Percentiles rank a stretch among this genome's conserved stretches.
Conservation (phyloP, 2,797 vertebrate genomes). For the Oreochromis grahami region DNA sequence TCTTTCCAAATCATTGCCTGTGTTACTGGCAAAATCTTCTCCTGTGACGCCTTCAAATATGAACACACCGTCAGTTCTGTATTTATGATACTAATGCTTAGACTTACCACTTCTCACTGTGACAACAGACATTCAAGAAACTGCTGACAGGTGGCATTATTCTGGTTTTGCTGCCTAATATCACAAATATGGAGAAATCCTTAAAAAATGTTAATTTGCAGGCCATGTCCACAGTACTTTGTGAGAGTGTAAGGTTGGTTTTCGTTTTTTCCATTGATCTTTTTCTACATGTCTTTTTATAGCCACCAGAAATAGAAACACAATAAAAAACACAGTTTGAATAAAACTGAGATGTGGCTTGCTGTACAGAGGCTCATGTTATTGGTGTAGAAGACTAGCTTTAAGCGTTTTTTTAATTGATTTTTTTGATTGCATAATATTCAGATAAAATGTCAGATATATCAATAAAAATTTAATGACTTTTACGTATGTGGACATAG, state of each 20-base stretch:
- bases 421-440: not conserved
- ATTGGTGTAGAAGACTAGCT: not conserved
- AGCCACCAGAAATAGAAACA: not conserved
- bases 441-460: not conserved
- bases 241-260: not conserved
- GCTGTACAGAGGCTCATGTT: not conserved
- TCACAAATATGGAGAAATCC: not conserved
- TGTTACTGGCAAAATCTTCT: not conserved
- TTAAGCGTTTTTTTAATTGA: not conserved
- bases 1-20: not conserved
- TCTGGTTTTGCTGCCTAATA: not conserved
- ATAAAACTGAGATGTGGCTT: not conserved
- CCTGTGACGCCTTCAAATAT: slow-evolving; percentile 1
- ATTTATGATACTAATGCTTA: not conserved
- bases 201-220: not conserved
- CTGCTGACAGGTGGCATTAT: not conserved
- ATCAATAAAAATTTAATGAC: not conserved
- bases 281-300: not conserved
- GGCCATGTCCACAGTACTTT: not conserved
- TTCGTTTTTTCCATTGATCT: not conserved
- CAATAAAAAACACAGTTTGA: not conserved
- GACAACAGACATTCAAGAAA: slow-evolving; percentile 13
- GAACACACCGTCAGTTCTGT: not conserved
- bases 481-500: slow-evolving; percentile 22
- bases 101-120: slow-evolving; percentile 39